phyloP scores from a whole-genome alignment of 2,888 invertebrate species.

The Caenorhabditis sinica region DNA sequence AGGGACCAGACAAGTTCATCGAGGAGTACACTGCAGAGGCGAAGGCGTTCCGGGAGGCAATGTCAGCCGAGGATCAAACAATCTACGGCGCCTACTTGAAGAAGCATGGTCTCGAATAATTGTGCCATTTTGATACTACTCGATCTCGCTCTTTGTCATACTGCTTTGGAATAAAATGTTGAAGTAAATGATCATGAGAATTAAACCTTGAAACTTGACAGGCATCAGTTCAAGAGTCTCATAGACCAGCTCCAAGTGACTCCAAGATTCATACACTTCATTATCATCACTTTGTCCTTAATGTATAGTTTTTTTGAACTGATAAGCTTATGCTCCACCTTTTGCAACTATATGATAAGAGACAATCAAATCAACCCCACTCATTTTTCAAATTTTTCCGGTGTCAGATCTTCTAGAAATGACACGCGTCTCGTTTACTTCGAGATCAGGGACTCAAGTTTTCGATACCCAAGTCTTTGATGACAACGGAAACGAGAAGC shows the following conservation, averaged over 20 bases:
- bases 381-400: conserved; percentile 6
- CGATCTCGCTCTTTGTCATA: neutral
- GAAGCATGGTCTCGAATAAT: conserved; percentile 33
- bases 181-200: neutral
- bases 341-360: neutral
- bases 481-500: conserved; percentile 44
- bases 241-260: no score
- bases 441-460: conserved; percentile 24
- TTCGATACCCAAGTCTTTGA: conserved; percentile 23
- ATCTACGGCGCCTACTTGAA: conserved; percentile 33
- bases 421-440: conserved; percentile 26
- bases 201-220: no score
- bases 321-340: neutral
- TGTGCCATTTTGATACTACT: neutral
- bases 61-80: conserved; percentile 22
- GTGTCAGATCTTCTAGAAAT: neutral
- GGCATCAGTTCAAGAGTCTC: no score
- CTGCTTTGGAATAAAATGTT: neutral
- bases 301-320: conserved; percentile 22
- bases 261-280: no score
- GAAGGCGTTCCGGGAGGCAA: conserved; percentile 1
- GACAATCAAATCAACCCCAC: neutral
- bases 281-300: neutral
- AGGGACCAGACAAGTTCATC: conserved; percentile 38
- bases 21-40: conserved; percentile 27